Evolutionary conservation across 2,888 invertebrate genomes (phyloP), one percentile per base, ranked within the genome.

Genomic region (Orthosia gracilis): DNA sequence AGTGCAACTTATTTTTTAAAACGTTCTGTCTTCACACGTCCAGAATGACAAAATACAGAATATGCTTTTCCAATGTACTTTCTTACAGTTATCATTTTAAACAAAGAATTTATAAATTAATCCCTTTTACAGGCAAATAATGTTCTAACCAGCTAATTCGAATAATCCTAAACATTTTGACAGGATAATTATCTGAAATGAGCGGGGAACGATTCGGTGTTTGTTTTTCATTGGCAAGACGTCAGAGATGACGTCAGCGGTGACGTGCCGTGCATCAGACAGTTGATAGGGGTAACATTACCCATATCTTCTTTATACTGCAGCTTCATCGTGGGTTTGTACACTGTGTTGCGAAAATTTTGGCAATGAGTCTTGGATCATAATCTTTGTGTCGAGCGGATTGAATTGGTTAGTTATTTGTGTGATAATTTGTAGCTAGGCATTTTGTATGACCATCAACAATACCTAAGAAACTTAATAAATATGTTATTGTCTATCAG

Each of bases 211-310:
- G 86, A 88, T 89, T 89, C 85, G 87, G 76, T 82, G 88, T 91
- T 91, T 91, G 89, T 90, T 91, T 91, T 91, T 88, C 87, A 88
- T 85, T 79, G 89, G 84, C 84, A 89, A 91, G 90, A 93, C 91
- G 90, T 92, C 92, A 92, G 78, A 75, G 82, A 83, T 91, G 93
- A 94, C 94, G 92, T 95, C 91, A 93, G 88, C 91, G 89, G 90
- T 90, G 91, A 92, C 88, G 91, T 90, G 91, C 92, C 91, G 90
- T 95, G 95, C 92, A 91, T 90, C 91, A 92, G 95, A 95, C 95
- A 92, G 89, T 88, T 95, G 95, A 95, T 94, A 91, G 94, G 94
- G 95, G 94, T 94, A 92, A 86, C 90, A 89, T 89, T 90, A 89
- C 85, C 87, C 23, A 21, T 54, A 55, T 55, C 55, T 21, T 23